A percentile compares a stretch with the other conserved stretches of the same genome.
Evolutionary conservation across 2,888 invertebrate genomes (phyloP).

Genomic region (Rotaria socialis): DNA sequence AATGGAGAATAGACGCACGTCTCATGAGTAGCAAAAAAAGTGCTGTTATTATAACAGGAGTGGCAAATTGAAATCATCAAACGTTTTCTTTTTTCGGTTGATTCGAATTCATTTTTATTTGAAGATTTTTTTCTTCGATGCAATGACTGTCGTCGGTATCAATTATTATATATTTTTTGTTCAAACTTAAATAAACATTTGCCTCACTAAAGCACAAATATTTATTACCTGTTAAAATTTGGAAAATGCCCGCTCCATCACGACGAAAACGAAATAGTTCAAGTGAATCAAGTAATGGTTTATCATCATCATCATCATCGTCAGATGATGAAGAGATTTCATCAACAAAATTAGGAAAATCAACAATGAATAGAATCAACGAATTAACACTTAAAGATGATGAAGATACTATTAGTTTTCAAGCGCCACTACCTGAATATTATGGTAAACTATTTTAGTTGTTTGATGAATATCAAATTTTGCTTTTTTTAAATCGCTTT

Average conservation of each 20-base stretch:
- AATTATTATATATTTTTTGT: not conserved
- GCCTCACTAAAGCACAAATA: no score
- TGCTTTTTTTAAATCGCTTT: not conserved
- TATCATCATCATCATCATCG: not conserved
- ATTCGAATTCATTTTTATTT: not conserved
- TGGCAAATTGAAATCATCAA: no score
- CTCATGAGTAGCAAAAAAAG: no score
- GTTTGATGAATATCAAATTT: no score
- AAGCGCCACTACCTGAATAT: not conserved
- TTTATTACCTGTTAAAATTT: not conserved
- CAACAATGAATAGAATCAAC: not conserved
- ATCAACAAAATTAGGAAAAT: not conserved
- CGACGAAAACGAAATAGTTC: not conserved
- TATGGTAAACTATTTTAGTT: not conserved
- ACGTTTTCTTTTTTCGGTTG: not conserved
- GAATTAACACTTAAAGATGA: conserved; percentile 24
- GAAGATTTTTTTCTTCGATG: not conserved
- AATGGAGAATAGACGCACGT: no score
- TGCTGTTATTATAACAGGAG: no score
- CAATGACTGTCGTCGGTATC: not conserved
- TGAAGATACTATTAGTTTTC: not conserved
- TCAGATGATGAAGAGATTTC: not conserved
- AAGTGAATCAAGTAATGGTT: not conserved
- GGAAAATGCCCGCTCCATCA: not conserved
- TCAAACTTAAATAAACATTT: no score